Evolutionary conservation across 1,140 invertebrate genomes (phyloP).

Genomic region (Scylla paramamosain): DNA sequence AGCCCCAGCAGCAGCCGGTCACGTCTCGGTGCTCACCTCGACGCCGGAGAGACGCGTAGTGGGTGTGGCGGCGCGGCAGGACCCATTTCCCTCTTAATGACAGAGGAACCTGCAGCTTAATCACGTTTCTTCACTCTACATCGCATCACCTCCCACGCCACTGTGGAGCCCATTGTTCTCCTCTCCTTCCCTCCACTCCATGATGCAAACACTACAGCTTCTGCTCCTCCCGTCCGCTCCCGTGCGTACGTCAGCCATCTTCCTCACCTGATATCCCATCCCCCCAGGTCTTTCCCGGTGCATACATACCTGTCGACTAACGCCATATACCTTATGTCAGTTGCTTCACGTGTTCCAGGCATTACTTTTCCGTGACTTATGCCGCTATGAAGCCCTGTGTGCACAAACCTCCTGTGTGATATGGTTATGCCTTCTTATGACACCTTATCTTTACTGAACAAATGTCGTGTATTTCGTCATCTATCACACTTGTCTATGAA

Average conservation of each 20-base stretch:
- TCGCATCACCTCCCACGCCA: not conserved
- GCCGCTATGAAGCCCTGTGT: not conserved
- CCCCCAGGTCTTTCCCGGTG: not conserved
- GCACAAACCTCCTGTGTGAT: not conserved
- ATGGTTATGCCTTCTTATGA: not conserved
- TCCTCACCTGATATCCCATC: not conserved
- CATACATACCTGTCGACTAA: not conserved
- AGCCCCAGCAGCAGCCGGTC: not conserved
- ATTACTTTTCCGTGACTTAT: not conserved
- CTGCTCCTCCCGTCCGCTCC: not conserved
- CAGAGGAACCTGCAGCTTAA: slow-evolving; percentile 3
- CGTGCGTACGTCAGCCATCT: not conserved
- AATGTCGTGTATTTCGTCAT: too few relatives aligned
- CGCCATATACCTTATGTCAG: not conserved
- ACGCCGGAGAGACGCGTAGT: not conserved
- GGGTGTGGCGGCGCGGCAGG: not conserved
- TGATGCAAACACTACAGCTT: not conserved
- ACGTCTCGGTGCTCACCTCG: slow-evolving; percentile 16
- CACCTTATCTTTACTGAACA: too few relatives aligned
- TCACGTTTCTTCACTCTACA: slow-evolving; percentile 13
- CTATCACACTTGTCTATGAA: too few relatives aligned
- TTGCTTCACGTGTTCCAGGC: not conserved
- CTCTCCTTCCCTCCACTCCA: not conserved
- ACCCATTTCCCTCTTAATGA: not conserved
- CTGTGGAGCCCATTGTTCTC: not conserved